Evolutionary conservation across 2,113 vertebrate genomes (phyloP).

Genomic region (Pteronura brasiliensis): DNA sequence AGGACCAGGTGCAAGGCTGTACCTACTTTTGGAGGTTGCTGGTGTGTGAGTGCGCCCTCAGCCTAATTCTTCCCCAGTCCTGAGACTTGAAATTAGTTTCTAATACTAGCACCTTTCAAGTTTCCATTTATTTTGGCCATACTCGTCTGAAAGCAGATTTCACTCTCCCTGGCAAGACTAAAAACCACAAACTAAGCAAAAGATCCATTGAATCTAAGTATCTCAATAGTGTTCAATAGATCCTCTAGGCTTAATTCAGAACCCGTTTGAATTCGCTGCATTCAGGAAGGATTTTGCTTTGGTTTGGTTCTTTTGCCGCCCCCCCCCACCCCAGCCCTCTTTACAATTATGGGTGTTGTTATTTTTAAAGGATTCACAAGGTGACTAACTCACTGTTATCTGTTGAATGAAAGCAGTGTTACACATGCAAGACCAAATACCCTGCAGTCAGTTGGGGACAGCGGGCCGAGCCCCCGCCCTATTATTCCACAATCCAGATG

Average conservation of each 20-base stretch:
- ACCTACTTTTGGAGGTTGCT: not conserved
- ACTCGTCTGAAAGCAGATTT: conserved; percentile 10
- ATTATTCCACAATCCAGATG: conserved; percentile 63
- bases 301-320: not conserved
- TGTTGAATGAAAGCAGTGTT: conserved; percentile 45
- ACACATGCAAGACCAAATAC: not conserved
- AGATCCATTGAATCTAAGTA: conserved; percentile 22
- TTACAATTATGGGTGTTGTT: conserved; percentile 20
- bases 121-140: conserved; percentile 13
- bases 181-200: conserved; percentile 40
- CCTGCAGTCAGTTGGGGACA: not conserved
- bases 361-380: conserved; percentile 36
- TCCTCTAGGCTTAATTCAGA: conserved; percentile 49
- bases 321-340: not conserved
- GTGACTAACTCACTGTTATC: conserved; percentile 13
- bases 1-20: not conserved
- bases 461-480: not conserved
- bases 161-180: not conserved
- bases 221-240: conserved; percentile 42
- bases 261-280: conserved; percentile 28
- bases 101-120: conserved; percentile 35
- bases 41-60: not conserved
- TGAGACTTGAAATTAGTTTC: conserved; percentile 44
- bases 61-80: not conserved
- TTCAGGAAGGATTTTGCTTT: not conserved